These are phyloP conservation scores for Acleris cristana DNA, from an alignment of 2,888 invertebrate genomes.

Conservation along the genomic window DNA sequence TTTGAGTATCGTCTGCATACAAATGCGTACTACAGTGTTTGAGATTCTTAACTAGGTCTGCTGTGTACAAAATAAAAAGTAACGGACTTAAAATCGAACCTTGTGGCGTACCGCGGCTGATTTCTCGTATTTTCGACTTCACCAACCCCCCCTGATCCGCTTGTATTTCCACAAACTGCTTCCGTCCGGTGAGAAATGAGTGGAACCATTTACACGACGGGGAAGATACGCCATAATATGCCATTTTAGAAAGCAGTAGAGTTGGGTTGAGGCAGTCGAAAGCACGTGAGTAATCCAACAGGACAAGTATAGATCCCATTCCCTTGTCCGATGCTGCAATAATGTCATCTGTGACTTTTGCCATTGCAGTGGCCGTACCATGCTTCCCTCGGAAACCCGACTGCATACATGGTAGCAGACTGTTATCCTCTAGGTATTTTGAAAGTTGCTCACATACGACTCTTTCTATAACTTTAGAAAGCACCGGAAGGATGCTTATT, in stretches of 20 bases:
- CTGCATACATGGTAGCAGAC: neutral
- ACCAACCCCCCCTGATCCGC: neutral
- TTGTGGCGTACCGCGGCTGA: neutral
- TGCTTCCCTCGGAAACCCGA: slow-evolving; percentile 15
- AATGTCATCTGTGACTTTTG: neutral
- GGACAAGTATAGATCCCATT: slow-evolving; percentile 1
- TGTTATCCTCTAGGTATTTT: neutral
- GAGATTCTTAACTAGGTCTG: neutral
- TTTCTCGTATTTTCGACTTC: neutral
- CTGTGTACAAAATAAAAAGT: slow-evolving; percentile 10
- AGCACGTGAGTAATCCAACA: neutral
- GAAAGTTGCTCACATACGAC: neutral
- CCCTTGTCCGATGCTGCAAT: slow-evolving; percentile 1
- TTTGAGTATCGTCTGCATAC: slow-evolving; percentile 3
- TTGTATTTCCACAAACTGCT: slow-evolving; percentile 8
- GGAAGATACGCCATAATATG: slow-evolving; percentile 1
- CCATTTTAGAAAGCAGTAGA: slow-evolving; percentile 3
- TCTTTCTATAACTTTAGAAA: slow-evolving; percentile 7
- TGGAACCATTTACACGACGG: slow-evolving; percentile 1
- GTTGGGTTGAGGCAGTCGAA: slow-evolving; percentile 1
- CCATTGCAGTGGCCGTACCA: slow-evolving; percentile 2
- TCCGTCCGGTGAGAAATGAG: neutral
- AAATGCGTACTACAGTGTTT: neutral
- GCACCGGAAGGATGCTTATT: slow-evolving; percentile 8
- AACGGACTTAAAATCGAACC: slow-evolving; percentile 6